These are phyloP conservation scores for Tretioscincus oriximinensis DNA, from an alignment of 2,113 vertebrate species.

Conservation along the genomic window DNA sequence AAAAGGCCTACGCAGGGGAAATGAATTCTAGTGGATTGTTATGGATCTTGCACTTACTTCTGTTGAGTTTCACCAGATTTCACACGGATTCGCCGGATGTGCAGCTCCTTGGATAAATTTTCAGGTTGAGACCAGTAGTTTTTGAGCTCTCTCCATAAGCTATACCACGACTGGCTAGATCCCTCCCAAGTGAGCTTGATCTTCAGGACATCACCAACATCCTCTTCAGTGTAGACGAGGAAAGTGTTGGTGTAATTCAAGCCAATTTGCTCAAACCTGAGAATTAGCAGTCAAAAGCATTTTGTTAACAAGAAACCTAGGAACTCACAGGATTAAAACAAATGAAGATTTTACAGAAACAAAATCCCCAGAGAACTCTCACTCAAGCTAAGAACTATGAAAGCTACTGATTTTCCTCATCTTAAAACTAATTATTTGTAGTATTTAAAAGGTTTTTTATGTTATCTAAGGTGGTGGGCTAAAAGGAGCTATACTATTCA, in stretches of 20 bases:
- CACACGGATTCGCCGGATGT: slow-evolving; percentile 86
- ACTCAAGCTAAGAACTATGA: too few species aligned
- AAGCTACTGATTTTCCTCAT: too few species aligned
- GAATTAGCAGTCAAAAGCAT: neutral
- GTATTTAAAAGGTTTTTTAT: too few species aligned
- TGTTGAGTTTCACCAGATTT: slow-evolving; percentile 92
- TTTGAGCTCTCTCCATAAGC: slow-evolving; percentile 78
- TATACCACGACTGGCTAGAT: slow-evolving; percentile 74
- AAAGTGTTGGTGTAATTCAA: slow-evolving; percentile 93
- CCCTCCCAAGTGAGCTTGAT: slow-evolving; percentile 90
- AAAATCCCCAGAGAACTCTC: too few species aligned
- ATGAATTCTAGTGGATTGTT: neutral
- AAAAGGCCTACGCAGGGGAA: too few species aligned
- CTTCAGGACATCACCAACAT: slow-evolving; percentile 90
- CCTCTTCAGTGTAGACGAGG: slow-evolving; percentile 90
- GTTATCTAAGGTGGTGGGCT: too few species aligned
- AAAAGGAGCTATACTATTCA: too few species aligned
- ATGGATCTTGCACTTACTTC: slow-evolving; percentile 76
- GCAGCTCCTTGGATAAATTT: slow-evolving; percentile 66
- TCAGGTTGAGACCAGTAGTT: slow-evolving; percentile 64
- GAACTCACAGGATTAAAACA: too few species aligned
- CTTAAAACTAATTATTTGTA: too few species aligned
- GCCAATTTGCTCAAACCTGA: slow-evolving; percentile 74
- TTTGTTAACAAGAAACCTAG: neutral
- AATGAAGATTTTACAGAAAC: too few species aligned